Conservation (phyloP, 2,888 invertebrate species). For the Agrochola lychnidis region DNA sequence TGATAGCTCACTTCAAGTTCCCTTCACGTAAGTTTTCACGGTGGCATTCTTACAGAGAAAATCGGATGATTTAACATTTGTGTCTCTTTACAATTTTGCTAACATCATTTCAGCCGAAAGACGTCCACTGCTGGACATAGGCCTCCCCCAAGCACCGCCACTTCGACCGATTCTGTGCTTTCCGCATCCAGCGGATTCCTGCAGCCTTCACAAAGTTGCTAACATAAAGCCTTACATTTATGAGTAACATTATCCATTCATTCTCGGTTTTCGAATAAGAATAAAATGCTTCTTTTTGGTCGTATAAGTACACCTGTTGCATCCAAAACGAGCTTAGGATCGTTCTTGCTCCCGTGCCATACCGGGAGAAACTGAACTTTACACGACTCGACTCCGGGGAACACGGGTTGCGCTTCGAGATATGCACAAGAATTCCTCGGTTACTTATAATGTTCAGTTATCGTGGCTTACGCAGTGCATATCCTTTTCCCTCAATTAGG, state of each 20-base stretch:
- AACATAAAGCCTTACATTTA: background rate
- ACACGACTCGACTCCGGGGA: slow-evolving; percentile 46
- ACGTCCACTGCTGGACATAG: too few relatives aligned
- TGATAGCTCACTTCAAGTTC: background rate
- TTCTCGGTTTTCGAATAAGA: slow-evolving; percentile 30
- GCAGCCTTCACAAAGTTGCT: too few relatives aligned
- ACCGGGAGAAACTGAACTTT: slow-evolving; percentile 51
- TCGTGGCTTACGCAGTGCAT: slow-evolving; percentile 48
- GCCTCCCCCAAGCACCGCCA: too few relatives aligned
- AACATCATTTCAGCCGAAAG: too few relatives aligned
- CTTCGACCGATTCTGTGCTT: too few relatives aligned
- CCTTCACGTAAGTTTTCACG: background rate
- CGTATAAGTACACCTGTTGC: slow-evolving; percentile 55
- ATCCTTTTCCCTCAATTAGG: slow-evolving; percentile 60
- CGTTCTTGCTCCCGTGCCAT: slow-evolving; percentile 47
- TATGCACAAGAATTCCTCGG: slow-evolving; percentile 44
- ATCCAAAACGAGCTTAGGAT: slow-evolving; percentile 50
- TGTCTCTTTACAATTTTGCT: background rate
- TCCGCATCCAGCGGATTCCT: too few relatives aligned
- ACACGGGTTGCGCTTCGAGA: slow-evolving; percentile 48
- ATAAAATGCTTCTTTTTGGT: slow-evolving; percentile 46
- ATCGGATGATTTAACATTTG: background rate
- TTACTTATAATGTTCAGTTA: slow-evolving; percentile 35
- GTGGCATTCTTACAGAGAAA: background rate
- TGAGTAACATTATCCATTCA: slow-evolving; percentile 26